phyloP scores from a whole-genome alignment of 2,888 invertebrate genomes.

The Xanthia togata region DNA sequence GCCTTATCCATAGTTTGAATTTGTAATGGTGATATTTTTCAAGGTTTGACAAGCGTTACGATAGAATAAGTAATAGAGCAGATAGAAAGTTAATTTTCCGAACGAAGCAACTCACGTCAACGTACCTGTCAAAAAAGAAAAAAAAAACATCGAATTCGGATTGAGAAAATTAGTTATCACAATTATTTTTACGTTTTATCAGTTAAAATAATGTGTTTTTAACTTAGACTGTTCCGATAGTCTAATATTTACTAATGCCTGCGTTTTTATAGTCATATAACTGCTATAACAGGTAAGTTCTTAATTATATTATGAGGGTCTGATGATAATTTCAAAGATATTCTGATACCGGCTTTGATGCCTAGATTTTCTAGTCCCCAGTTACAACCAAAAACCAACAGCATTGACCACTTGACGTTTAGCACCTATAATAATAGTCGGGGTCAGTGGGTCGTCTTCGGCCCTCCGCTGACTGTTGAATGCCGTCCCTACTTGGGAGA shows the following conservation, averaged over 20 bases:
- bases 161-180: background rate
- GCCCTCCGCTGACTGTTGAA: background rate
- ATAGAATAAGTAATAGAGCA: no score
- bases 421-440: background rate
- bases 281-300: slow-evolving; percentile 5
- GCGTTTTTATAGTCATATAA: background rate
- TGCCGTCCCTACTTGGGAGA: background rate
- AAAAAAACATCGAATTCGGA: slow-evolving; percentile 7
- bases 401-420: background rate
- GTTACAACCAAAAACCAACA: no score
- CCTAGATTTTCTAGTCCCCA: background rate
- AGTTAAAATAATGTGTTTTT: background rate
- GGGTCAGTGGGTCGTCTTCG: background rate
- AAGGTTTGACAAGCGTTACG: background rate
- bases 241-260: background rate
- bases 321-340: slow-evolving; percentile 10
- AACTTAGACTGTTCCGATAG: background rate
- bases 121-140: background rate
- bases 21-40: background rate
- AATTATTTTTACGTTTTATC: background rate
- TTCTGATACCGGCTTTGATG: background rate
- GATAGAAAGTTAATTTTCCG: slow-evolving; percentile 2
- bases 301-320: slow-evolving; percentile 10
- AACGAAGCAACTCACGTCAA: background rate
- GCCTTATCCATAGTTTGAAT: background rate